Conservation (phyloP, 1,140 invertebrate species). For the Holcopasites calliopsidis region DNA sequence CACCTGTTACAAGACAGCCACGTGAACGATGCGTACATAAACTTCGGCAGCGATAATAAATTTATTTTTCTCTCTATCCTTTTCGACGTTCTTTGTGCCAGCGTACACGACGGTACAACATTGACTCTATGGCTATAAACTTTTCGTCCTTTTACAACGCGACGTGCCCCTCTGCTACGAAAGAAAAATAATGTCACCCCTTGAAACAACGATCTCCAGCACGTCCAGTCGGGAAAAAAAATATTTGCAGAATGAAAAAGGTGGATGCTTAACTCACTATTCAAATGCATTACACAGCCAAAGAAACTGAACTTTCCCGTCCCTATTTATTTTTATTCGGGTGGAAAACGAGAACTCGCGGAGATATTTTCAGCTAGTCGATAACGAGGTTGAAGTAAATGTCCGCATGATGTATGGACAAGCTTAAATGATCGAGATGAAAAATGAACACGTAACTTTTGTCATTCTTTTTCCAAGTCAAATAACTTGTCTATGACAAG, state of each 20-base stretch:
- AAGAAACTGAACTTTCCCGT: too few relatives aligned
- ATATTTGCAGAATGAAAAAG: background rate
- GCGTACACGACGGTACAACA: background rate
- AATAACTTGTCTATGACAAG: conserved; percentile 17
- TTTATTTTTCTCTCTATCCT: background rate
- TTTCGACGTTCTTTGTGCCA: background rate
- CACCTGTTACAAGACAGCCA: background rate
- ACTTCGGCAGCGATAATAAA: background rate
- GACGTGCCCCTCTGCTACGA: background rate
- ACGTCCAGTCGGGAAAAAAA: background rate
- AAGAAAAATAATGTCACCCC: background rate
- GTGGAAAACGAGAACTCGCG: too few relatives aligned
- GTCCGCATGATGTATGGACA: background rate
- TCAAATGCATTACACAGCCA: background rate
- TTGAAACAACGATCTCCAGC: background rate
- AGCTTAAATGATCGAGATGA: background rate
- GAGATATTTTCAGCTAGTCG: background rate
- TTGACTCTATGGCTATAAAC: background rate
- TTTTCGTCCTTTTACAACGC: conserved; percentile 2
- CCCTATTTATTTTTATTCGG: too few relatives aligned
- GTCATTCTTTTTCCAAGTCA: conserved; percentile 25
- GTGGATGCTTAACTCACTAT: background rate
- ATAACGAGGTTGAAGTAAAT: background rate
- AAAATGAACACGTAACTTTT: background rate
- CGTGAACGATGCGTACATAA: background rate